phyloP scores from a whole-genome alignment of 2,797 vertebrate species.

The Rhodeus uyekii region DNA sequence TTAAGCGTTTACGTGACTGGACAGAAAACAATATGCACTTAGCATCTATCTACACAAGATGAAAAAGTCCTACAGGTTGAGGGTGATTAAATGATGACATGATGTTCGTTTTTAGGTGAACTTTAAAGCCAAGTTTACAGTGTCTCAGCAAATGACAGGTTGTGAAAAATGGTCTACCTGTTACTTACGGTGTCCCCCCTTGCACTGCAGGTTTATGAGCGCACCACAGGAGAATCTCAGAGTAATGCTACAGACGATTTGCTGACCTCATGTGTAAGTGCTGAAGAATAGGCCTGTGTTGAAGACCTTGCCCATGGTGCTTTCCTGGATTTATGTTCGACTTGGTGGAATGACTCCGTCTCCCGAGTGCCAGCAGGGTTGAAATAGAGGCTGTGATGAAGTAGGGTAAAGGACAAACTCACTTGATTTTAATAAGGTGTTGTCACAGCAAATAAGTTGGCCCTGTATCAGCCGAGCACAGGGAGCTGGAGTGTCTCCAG shows the following conservation, averaged over 20 bases:
- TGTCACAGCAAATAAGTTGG: conserved; percentile 71
- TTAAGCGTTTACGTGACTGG: too few relatives aligned
- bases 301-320: conserved; percentile 77
- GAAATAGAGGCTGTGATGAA: conserved; percentile 50
- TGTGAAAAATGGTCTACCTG: conserved; percentile 18
- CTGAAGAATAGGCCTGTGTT: conserved; percentile 73
- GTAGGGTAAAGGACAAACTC: conserved; percentile 65
- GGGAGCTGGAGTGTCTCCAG: conserved; percentile 69
- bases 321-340: conserved; percentile 72
- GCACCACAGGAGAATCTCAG: conserved; percentile 56
- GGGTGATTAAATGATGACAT: not conserved
- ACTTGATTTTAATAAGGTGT: conserved; percentile 75
- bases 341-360: conserved; percentile 58
- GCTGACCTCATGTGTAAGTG: conserved; percentile 76
- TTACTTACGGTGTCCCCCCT: conserved; percentile 7
- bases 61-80: not conserved
- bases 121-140: not conserved
- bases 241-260: conserved; percentile 72
- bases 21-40: too few relatives aligned
- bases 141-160: not conserved
- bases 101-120: not conserved
- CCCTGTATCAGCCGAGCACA: conserved; percentile 67
- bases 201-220: conserved; percentile 43
- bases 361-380: conserved; percentile 52
- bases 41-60: too few relatives aligned